Conservation (phyloP, 2,888 invertebrate species). For the Allolobophora icterica region DNA sequence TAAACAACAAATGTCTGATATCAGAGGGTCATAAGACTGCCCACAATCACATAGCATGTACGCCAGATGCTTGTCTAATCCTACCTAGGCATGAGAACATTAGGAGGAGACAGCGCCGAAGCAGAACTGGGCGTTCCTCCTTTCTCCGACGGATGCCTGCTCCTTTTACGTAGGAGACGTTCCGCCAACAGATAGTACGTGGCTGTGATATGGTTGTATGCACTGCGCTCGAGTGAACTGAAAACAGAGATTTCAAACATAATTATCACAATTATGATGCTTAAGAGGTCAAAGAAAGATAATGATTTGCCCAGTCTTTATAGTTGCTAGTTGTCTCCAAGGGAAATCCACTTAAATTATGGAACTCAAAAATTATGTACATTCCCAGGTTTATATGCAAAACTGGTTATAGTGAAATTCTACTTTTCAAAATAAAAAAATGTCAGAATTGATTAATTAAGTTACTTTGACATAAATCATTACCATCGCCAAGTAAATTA, state of each 20-base stretch:
- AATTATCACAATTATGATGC: neutral
- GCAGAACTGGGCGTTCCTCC: neutral
- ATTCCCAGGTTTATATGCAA: no score
- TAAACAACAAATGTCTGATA: no score
- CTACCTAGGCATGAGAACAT: neutral
- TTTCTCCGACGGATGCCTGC: slow-evolving; percentile 33
- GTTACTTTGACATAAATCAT: no score
- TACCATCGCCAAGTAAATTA: no score
- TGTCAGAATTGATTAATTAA: no score
- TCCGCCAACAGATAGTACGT: slow-evolving; percentile 96
- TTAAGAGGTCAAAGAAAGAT: neutral
- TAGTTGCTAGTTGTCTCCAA: neutral
- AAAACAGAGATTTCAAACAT: slow-evolving; percentile 40
- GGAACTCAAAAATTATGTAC: no score
- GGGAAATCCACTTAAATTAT: no score
- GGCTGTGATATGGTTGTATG: slow-evolving; percentile 97
- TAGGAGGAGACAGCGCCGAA: neutral
- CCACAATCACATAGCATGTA: no score
- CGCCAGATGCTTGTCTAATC: neutral
- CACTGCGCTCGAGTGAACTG: slow-evolving; percentile 89
- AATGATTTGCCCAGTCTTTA: no score
- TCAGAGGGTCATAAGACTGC: no score
- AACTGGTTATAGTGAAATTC: no score
- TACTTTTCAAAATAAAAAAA: no score
- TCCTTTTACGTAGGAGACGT: slow-evolving; percentile 73